phyloP scores from a whole-genome alignment of 2,113 vertebrate species.

The Chionomys nivalis region DNA sequence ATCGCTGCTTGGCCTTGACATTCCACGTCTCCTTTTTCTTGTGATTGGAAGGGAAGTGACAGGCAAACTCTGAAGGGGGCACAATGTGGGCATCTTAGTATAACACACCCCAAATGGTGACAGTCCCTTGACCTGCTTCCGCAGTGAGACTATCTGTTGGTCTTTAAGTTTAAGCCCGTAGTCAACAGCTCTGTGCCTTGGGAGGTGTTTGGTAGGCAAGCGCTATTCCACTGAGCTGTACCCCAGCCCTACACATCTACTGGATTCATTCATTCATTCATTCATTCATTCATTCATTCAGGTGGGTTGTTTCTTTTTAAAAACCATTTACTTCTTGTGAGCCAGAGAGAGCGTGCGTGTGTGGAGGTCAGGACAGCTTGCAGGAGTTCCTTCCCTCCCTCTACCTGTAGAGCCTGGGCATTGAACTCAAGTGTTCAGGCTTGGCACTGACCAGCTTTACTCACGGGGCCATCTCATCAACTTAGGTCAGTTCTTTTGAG shows the following conservation, averaged over 20 bases:
- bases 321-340: background rate
- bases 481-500: background rate
- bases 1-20: background rate
- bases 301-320: background rate
- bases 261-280: background rate
- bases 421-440: background rate
- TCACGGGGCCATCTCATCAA: background rate
- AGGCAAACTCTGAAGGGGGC: background rate
- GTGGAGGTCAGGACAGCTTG: background rate
- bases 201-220: too few relatives aligned
- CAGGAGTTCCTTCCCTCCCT: background rate
- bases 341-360: too few relatives aligned
- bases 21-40: background rate
- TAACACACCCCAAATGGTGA: background rate
- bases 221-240: background rate
- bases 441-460: background rate
- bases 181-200: background rate
- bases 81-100: background rate
- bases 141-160: background rate
- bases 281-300: background rate
- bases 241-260: background rate
- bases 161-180: background rate
- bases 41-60: background rate
- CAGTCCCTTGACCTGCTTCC: too few relatives aligned
- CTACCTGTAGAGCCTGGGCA: background rate